Conservation (phyloP, 92 coral and sea anemone species). For the Palythoa heliodiscus region DNA sequence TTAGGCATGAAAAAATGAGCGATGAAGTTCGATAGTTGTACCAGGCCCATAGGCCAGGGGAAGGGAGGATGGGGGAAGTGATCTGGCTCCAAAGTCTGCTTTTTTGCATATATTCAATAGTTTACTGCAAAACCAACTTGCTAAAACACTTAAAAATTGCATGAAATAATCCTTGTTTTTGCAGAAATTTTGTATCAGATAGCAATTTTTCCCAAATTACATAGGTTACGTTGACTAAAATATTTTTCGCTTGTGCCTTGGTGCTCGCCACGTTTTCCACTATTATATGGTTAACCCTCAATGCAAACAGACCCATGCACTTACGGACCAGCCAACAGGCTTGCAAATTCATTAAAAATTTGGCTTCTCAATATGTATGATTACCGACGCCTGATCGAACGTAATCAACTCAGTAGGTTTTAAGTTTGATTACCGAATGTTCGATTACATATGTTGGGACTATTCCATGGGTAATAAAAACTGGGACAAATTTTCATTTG, state of each 20-base stretch:
- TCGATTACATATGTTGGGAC: not conserved
- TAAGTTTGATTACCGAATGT: not conserved
- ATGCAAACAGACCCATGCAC: not conserved
- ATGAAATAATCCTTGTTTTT: not conserved
- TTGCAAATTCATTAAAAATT: slow-evolving; percentile 7
- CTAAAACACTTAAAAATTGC: not conserved
- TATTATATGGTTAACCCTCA: not conserved
- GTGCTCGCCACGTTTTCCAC: slow-evolving; percentile 5
- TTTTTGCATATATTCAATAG: not conserved
- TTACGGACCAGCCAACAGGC: not conserved
- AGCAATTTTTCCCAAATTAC: not conserved
- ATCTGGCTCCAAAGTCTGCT: not conserved
- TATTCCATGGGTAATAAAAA: not conserved
- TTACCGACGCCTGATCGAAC: slow-evolving; percentile 7
- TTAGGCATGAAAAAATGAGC: not conserved
- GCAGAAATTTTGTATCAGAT: slow-evolving; percentile 10
- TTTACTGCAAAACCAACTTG: not conserved
- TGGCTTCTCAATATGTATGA: not conserved
- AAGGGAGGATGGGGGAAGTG: not conserved
- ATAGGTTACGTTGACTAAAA: not conserved
- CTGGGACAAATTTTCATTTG: slow-evolving; percentile 1
- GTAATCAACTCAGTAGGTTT: not conserved
- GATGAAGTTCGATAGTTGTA: not conserved
- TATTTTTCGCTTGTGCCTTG: slow-evolving; percentile 11
- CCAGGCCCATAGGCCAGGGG: not conserved